Conservation (phyloP, 2,113 vertebrate genomes). For the Pluvialis apricaria region DNA sequence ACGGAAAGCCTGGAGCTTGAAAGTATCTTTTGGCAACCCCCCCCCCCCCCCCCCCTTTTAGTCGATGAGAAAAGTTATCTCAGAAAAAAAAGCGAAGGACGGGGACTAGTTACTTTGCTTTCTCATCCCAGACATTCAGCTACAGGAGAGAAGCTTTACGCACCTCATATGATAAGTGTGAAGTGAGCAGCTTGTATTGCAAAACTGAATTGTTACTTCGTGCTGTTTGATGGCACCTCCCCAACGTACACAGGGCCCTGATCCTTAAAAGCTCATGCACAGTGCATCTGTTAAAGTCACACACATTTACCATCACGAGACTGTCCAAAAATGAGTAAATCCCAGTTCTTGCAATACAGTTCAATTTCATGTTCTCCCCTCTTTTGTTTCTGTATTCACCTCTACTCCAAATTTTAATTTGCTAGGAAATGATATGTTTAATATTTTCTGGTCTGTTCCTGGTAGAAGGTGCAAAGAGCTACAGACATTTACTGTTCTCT, state of each 20-base stretch:
- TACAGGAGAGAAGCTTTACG: background rate
- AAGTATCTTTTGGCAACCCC: background rate
- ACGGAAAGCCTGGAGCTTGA: background rate
- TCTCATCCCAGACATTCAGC: background rate
- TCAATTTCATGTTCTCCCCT: background rate
- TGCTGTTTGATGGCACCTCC: background rate
- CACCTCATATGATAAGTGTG: background rate
- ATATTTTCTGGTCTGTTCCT: background rate
- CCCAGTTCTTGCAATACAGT: background rate
- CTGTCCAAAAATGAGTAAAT: background rate
- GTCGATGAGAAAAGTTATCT: background rate
- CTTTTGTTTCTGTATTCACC: background rate
- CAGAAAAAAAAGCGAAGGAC: background rate
- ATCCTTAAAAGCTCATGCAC: background rate
- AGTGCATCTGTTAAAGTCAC: background rate
- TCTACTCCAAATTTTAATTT: background rate
- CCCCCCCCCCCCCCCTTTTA: background rate
- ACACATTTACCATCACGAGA: background rate
- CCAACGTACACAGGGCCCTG: background rate
- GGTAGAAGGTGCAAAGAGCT: background rate
- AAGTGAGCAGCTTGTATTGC: background rate
- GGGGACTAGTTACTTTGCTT: background rate
- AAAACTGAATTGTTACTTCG: background rate
- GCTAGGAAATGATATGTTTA: background rate
- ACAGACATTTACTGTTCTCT: background rate